A percentile compares a stretch with the other conserved stretches of the same genome.
Conservation (phyloP, 2,888 invertebrate genomes). For the Temnothorax unifasciatus region DNA sequence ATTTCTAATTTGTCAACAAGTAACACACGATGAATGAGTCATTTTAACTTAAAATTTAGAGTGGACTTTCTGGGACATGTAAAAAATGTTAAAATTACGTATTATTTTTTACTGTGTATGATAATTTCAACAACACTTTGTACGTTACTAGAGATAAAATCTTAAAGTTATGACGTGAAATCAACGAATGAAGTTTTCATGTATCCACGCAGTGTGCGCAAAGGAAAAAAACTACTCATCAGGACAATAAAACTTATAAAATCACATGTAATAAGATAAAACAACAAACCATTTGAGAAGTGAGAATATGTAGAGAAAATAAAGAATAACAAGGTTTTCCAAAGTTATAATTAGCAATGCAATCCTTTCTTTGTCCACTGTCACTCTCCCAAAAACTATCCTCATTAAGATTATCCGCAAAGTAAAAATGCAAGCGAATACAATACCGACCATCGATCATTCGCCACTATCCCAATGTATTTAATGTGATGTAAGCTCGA, state of each 20-base stretch:
- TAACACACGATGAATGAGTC: too few species aligned
- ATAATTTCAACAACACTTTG: too few species aligned
- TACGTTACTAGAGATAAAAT: not conserved
- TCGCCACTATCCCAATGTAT: slow-evolving; percentile 24
- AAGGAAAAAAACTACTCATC: not conserved
- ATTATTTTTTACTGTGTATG: too few species aligned
- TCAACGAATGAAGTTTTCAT: not conserved
- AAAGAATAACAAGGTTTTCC: not conserved
- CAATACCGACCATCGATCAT: slow-evolving; percentile 42
- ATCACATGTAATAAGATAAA: not conserved
- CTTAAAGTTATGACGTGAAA: slow-evolving; percentile 3
- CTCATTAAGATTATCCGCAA: slow-evolving; percentile 10
- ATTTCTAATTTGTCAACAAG: too few species aligned
- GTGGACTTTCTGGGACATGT: too few species aligned
- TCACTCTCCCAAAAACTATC: not conserved
- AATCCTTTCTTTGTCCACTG: not conserved
- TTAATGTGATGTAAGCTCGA: slow-evolving; percentile 39
- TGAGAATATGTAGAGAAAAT: not conserved
- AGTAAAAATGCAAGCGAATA: slow-evolving; percentile 31
- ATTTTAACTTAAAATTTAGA: too few species aligned
- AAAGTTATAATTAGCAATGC: slow-evolving; percentile 28
- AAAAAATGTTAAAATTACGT: too few species aligned
- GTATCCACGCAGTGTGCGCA: not conserved
- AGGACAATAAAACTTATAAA: not conserved
- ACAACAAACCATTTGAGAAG: not conserved